These are phyloP conservation scores for Brachyptera putata DNA, from an alignment of 2,888 invertebrate species.

Conservation along the genomic window DNA sequence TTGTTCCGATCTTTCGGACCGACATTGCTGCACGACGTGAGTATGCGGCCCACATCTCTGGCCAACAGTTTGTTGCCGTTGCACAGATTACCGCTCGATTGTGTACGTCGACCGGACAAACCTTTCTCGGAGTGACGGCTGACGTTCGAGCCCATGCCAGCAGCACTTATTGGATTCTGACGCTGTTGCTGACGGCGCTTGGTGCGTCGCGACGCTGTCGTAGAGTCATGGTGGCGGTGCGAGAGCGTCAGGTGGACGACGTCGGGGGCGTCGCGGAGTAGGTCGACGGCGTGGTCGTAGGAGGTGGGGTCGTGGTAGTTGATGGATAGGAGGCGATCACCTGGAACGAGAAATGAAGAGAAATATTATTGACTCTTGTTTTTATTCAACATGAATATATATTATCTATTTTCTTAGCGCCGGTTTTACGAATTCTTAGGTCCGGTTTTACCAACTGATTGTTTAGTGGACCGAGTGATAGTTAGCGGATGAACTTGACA, in stretches of 20 bases:
- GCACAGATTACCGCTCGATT: constrained; percentile 71
- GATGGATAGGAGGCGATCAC: constrained; percentile 1
- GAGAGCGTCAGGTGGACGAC: background rate
- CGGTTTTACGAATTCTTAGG: too few species aligned
- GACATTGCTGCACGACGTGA: background rate
- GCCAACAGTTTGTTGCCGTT: constrained; percentile 49
- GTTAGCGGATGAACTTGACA: too few species aligned
- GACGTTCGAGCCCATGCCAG: constrained; percentile 69
- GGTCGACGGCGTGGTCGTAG: constrained; percentile 11
- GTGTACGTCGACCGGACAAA: constrained; percentile 64
- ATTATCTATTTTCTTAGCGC: too few species aligned
- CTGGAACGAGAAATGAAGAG: constrained; percentile 12
- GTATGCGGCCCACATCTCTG: constrained; percentile 18
- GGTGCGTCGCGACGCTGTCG: background rate
- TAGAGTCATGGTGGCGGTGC: constrained; percentile 1
- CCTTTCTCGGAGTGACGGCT: constrained; percentile 71
- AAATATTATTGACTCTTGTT: too few species aligned
- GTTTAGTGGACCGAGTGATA: too few species aligned
- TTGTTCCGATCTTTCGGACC: constrained; percentile 37
- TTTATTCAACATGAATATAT: too few species aligned
- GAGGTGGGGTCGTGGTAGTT: background rate
- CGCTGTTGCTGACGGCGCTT: background rate
- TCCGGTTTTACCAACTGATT: too few species aligned
- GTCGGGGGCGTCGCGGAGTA: background rate
- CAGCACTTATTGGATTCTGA: background rate